These are phyloP conservation scores for Cheiracanthium punctorium DNA, from an alignment of 2,888 invertebrate species.

Conservation along the genomic window DNA sequence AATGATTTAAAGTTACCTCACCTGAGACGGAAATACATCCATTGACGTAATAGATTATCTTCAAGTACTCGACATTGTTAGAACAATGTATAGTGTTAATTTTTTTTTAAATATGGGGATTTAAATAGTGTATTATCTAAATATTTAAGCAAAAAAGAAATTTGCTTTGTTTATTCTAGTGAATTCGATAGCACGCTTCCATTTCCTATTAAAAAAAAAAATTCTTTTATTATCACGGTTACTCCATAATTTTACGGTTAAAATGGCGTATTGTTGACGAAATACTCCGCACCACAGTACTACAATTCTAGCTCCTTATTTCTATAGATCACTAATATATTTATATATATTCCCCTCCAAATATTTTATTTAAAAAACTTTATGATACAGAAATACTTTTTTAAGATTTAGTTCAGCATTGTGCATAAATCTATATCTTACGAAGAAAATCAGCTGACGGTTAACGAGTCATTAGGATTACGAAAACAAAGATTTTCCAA, in stretches of 20 bases:
- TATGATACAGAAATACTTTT: too few species aligned
- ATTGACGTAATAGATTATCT: not conserved
- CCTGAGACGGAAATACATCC: constrained; percentile 50
- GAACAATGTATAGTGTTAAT: not conserved
- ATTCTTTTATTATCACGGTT: not conserved
- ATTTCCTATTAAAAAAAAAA: too few species aligned
- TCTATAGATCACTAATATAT: too few species aligned
- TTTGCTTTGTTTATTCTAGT: not conserved
- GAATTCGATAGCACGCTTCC: not conserved
- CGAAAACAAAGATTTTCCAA: too few species aligned
- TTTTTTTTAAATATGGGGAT: not conserved
- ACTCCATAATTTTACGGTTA: not conserved
- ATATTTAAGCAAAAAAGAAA: not conserved
- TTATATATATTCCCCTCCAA: too few species aligned
- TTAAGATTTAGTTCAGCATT: too few species aligned
- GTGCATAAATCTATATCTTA: too few species aligned
- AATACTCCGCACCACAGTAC: too few species aligned
- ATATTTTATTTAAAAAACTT: too few species aligned
- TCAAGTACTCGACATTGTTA: not conserved
- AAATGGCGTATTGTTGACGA: constrained; percentile 12
- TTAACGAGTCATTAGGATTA: too few species aligned
- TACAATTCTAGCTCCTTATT: too few species aligned
- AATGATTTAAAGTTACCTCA: constrained; percentile 27
- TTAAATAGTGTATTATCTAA: not conserved
- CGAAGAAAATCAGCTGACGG: too few species aligned